Evolutionary conservation across 2,797 vertebrate species (phyloP).

Genomic region (Halcyon badia): DNA sequence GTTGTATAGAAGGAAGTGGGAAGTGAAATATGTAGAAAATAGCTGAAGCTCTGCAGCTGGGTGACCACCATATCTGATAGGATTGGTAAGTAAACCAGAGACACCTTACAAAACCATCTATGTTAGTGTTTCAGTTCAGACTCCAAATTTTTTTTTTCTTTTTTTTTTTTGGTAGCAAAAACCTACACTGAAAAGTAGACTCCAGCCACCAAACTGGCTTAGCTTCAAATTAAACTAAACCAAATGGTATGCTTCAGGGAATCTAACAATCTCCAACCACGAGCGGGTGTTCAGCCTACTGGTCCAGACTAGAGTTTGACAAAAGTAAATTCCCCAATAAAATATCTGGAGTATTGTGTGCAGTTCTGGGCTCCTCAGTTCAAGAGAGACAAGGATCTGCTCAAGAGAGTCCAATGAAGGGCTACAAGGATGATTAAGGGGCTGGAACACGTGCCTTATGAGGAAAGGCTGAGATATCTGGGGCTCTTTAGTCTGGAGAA

Average conservation of each 20-base stretch:
- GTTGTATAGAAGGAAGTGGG: background rate
- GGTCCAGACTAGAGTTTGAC: background rate
- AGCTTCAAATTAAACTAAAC: background rate
- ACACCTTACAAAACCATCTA: background rate
- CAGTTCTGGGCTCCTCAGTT: too few relatives aligned
- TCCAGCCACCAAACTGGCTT: background rate
- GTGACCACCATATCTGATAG: background rate
- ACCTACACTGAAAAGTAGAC: background rate
- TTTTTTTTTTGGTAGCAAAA: background rate
- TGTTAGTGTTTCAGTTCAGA: background rate
- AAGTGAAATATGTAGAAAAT: background rate
- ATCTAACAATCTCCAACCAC: background rate
- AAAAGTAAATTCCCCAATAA: background rate
- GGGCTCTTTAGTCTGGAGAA: too few relatives aligned
- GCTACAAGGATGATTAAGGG: too few relatives aligned
- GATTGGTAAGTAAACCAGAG: background rate
- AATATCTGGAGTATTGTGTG: background rate
- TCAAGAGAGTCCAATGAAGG: too few relatives aligned
- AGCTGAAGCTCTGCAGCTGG: background rate
- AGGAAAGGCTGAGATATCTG: too few relatives aligned
- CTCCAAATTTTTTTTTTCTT: rapidly evolving
- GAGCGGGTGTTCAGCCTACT: background rate
- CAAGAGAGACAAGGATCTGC: too few relatives aligned
- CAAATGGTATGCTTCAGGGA: background rate
- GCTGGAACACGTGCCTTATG: too few relatives aligned